Base-by-base conservation (phyloP, 2,113 vertebrate species). In the Myrmecobius fasciatus region DNA sequence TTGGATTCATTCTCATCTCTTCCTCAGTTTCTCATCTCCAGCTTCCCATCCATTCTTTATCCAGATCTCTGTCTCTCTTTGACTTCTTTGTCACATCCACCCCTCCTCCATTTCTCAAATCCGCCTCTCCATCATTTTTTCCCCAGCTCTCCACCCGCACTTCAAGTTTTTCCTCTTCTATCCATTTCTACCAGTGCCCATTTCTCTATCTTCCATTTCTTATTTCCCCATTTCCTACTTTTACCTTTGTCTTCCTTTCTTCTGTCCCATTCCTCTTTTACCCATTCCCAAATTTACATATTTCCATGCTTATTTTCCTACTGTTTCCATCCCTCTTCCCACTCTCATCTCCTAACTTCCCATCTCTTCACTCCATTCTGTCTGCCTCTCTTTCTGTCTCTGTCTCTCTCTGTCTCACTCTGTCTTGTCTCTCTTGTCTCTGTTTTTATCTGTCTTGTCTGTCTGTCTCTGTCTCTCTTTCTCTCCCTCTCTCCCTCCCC, bases 51-150 rank as follows among this genome's bases (percentile, higher is more conserved):
- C 7, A 8, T 17, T 83, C 60, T 75, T 67, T 36, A 14, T 67
- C 36, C 43, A 83, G 67, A 20, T 90, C 31, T 24, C 22, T 2
- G 1, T 14, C 22, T 8, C 1, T 2, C 26, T 17, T 48, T 51
- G 22, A 9, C 11, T 53, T 36, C 1, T 25, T 26, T 0, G 0
- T 0, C 14, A 14, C 25, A 36, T 8, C 36, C 7, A 54, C 49
- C 3, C 3, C 26, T 51, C 52, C 0, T 83, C 17, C 20, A 22
- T 83, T 83, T 83, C 36, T 83, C n/a, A 22, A 43, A 43, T 75
- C 67, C 4, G 4, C n/a, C 1, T 75, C 67, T 75, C 67, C 36
- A 43, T 75, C 12, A n/a, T 67, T 75, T 17, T 75, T 75, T 75
- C 36, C 20, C 36, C 14, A 22, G 43, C n/a, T 83, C n/a, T 83